Conservation (phyloP, 2,888 invertebrate genomes). For the Aphidoletes aphidimyza region DNA sequence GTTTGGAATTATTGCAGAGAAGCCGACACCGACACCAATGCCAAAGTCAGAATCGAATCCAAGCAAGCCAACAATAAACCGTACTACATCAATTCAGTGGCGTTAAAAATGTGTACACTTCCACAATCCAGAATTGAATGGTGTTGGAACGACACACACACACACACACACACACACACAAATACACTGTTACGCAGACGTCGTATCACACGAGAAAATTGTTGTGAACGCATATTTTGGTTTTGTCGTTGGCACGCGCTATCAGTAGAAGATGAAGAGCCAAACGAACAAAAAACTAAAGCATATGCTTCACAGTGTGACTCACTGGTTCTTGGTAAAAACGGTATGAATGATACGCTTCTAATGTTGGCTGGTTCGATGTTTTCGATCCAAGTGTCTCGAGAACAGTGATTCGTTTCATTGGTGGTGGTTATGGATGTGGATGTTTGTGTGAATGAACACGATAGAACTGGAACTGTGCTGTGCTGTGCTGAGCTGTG, state of each 20-base stretch:
- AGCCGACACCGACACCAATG: too few species aligned
- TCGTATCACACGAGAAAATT: too few species aligned
- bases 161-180: background rate
- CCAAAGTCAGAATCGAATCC: too few species aligned
- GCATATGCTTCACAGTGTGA: background rate
- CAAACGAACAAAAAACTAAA: background rate
- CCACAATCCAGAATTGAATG: too few species aligned
- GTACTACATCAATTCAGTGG: background rate
- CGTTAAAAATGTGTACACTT: background rate
- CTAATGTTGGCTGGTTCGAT: slow-evolving; percentile 1
- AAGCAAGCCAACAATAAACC: too few species aligned
- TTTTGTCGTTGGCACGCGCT: slow-evolving; percentile 14
- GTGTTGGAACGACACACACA: background rate
- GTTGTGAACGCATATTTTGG: background rate
- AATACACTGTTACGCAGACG: background rate
- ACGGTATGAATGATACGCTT: background rate
- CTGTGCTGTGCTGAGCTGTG: too few species aligned
- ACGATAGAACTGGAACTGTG: too few species aligned
- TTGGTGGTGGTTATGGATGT: background rate
- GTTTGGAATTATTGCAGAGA: too few species aligned
- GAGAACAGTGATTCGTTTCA: background rate
- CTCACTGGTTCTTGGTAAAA: background rate
- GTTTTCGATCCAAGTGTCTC: slow-evolving; percentile 11
- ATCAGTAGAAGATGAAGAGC: background rate
- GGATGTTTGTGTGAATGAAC: background rate